Base-by-base conservation (phyloP, 1,140 invertebrate genomes). In the Dendrolimus punctatus region DNA sequence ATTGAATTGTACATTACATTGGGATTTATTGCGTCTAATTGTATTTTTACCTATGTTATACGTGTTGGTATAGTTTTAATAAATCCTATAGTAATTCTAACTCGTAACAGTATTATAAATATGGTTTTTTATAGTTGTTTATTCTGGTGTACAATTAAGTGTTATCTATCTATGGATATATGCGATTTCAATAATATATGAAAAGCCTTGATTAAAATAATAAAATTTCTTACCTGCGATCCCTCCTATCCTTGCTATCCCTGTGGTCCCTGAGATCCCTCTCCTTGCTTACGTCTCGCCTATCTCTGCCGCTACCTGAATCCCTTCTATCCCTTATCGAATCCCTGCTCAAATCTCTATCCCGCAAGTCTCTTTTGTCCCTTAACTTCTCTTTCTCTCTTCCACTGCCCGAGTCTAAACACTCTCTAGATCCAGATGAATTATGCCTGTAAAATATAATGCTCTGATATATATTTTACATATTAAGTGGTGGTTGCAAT, bases 341-440 rank as follows among this genome's bases (percentile, higher is more conserved):
- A 47, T 90, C 89, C 56, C 89, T 85, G 23, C 23, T 23, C 23
- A 23, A 23, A 46, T 90, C 88, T 70, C 87, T 71, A 41, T 66
- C 66, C 41, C 68, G 47, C 36, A 63, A 69, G 49, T 83, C 80
- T 6, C 83, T 57, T 58, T 82, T 83, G 40, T 85, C 80, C 57
- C 81, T 59, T 10, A 74, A 47, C 55, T 83, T 84, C 46, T 86
- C 83, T 48, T 85, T 86, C 45, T 88, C 87, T 9, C 87, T 64
- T 5, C 85, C 86, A 36, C 89, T 89, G 38, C 80, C 83, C 0
- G 85, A 88, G 56, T 88, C 87, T 5, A 87, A 61, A 58, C 85
- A 83, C 68, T 88, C 84, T 60, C 87, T 73, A 10, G 87, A 87
- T 5, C 87, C 85, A 10, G 79, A 85, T 36, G 87, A 88, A 57